Evolutionary conservation across 2,888 invertebrate genomes (phyloP), one percentile per base, ranked within the genome.

Genomic region (Hypomecis punctinalis): DNA sequence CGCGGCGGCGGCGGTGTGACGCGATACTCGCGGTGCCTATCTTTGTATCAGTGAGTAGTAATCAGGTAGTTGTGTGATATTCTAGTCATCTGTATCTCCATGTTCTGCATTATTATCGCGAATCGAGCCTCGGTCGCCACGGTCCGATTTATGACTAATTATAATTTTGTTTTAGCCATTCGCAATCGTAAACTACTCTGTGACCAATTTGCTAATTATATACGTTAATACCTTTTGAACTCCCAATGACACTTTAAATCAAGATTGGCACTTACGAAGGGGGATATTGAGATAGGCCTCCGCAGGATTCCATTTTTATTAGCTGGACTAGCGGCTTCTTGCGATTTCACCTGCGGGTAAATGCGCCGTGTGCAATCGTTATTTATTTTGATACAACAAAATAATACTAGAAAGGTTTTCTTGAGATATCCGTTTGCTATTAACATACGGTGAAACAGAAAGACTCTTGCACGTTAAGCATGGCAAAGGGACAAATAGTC

Each of bases 181-280:
- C 81, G 69, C 76, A 80, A 78, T 85, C 88, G 82, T 90, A 90
- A 90, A 89, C 77, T 78, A 76, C 75, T 76, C 86, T 91, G 91
- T 91, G 89, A 88, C 91, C 82, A 91, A 91, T 91, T 83, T 77
- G 73, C 81, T 89, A 86, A 91, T 90, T 90, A 89, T 83, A n/a
- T 81, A 74, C 71, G 69, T 76, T 75, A 72, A 76, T 77, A 68
- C 62, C 67, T 69, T 62, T 56, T 61, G 63, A 66, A 64, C 48
- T 61, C 35, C 49, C 45, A 71, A 67, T 69, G 69, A 62, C 65
- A 66, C 47, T 56, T 64, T 60, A 45, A 55, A 54, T 59, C 35
- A 54, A 55, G 63, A 63, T 59, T 56, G 54, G 53, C 53, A 49
- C 45, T 51, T 49, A 53, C 37, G 33, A 33, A 45, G 13, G 7